Evolutionary conservation across 2,797 vertebrate genomes (phyloP).

Genomic region (Petrocephalus sullivani): DNA sequence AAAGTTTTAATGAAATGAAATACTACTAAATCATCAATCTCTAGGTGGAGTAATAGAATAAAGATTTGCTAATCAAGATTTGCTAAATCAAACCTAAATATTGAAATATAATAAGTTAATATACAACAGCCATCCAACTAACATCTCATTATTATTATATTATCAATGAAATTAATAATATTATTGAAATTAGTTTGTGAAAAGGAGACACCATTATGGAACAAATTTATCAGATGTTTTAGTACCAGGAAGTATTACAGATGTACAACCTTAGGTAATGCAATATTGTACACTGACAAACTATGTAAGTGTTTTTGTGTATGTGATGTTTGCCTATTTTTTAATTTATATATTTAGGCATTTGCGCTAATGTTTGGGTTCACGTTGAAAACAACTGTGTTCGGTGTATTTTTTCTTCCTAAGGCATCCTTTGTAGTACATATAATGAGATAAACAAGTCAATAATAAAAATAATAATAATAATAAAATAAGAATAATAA

Average conservation of each 20-base stretch:
- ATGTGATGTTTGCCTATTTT: not conserved
- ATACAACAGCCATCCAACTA: not conserved
- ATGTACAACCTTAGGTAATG: not conserved
- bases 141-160: not conserved
- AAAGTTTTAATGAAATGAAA: too few species aligned
- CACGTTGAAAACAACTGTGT: not conserved
- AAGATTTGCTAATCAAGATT: too few species aligned
- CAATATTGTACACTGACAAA: not conserved
- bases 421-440: conserved; percentile 8
- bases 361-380: not conserved
- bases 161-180: not conserved
- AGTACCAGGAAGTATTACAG: not conserved
- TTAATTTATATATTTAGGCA: not conserved
- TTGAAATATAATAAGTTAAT: too few species aligned
- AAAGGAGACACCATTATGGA: not conserved
- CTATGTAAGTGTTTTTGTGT: not conserved
- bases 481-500: not conserved
- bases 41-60: too few species aligned
- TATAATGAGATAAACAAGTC: conserved; percentile 21
- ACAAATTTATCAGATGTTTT: not conserved
- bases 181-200: not conserved
- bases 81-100: too few species aligned
- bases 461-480: not conserved
- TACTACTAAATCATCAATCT: too few species aligned
- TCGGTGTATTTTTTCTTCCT: not conserved